phyloP scores from a whole-genome alignment of 2,113 vertebrate genomes.

The Gallinago undulata region DNA sequence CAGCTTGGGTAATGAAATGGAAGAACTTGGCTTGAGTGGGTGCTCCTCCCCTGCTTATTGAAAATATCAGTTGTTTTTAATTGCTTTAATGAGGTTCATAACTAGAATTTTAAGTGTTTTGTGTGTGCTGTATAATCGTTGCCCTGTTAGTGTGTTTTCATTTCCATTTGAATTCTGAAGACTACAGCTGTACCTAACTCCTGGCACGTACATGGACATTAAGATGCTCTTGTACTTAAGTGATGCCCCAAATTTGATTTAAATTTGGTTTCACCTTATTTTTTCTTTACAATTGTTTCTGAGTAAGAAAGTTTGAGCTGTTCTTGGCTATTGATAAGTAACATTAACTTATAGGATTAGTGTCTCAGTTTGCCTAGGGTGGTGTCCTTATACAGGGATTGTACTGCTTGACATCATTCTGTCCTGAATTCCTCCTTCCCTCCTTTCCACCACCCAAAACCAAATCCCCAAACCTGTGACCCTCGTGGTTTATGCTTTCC shows the following conservation, averaged over 20 bases:
- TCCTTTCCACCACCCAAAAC: neutral
- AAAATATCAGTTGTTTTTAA: conserved; percentile 15
- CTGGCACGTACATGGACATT: neutral
- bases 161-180: neutral
- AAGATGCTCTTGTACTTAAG: neutral
- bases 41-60: neutral
- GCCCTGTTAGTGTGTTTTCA: neutral
- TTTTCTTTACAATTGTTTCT: neutral
- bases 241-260: neutral
- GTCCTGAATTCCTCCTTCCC: neutral
- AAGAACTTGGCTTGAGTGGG: conserved; percentile 1
- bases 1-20: neutral
- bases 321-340: neutral
- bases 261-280: neutral
- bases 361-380: neutral
- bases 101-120: neutral
- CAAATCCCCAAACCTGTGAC: neutral
- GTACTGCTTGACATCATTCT: neutral
- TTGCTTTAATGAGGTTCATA: conserved; percentile 26
- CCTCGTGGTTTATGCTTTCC: neutral
- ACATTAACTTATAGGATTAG: neutral
- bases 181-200: neutral
- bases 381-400: neutral
- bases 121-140: neutral
- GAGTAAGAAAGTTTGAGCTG: neutral